phyloP scores from a whole-genome alignment of 2,113 vertebrate genomes.

The Nothobranchius kuhntae region DNA sequence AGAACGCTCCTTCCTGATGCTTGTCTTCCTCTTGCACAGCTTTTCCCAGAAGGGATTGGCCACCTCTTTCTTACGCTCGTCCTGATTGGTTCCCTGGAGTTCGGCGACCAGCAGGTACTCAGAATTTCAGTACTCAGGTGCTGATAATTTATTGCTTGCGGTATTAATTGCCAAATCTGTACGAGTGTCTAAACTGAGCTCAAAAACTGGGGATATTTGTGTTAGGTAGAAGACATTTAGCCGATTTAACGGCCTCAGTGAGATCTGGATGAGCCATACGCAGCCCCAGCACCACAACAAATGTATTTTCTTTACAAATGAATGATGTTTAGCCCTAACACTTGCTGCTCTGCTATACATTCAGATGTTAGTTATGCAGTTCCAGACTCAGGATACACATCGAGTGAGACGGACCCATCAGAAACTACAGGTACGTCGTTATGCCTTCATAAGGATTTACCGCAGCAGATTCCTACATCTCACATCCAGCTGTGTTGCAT shows the following conservation, averaged over 20 bases:
- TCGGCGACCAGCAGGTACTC: slow-evolving; percentile 79
- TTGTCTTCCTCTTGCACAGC: slow-evolving; percentile 72
- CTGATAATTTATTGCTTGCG: too few relatives aligned
- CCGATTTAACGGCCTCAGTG: too few relatives aligned
- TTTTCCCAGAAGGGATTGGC: slow-evolving; percentile 79
- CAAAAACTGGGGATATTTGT: too few relatives aligned
- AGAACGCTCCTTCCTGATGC: slow-evolving; percentile 36
- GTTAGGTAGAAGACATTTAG: too few relatives aligned
- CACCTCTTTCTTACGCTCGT: slow-evolving; percentile 62
- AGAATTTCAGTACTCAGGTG: background rate
- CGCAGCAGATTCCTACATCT: slow-evolving; percentile 8
- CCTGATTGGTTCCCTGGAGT: slow-evolving; percentile 77
- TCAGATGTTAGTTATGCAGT: slow-evolving; percentile 74
- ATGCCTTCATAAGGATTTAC: background rate
- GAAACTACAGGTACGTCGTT: slow-evolving; percentile 73
- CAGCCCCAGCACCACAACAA: too few relatives aligned
- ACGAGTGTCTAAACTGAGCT: too few relatives aligned
- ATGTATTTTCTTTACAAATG: too few relatives aligned
- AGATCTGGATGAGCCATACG: too few relatives aligned
- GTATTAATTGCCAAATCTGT: too few relatives aligned
- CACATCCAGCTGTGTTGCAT: slow-evolving; percentile 36
- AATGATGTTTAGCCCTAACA: slow-evolving; percentile 7
- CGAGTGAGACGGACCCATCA: slow-evolving; percentile 67
- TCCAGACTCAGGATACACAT: slow-evolving; percentile 76
- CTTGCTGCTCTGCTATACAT: slow-evolving; percentile 65